Base-by-base conservation (phyloP, 1,140 invertebrate genomes). In the Polyergus mexicanus region DNA sequence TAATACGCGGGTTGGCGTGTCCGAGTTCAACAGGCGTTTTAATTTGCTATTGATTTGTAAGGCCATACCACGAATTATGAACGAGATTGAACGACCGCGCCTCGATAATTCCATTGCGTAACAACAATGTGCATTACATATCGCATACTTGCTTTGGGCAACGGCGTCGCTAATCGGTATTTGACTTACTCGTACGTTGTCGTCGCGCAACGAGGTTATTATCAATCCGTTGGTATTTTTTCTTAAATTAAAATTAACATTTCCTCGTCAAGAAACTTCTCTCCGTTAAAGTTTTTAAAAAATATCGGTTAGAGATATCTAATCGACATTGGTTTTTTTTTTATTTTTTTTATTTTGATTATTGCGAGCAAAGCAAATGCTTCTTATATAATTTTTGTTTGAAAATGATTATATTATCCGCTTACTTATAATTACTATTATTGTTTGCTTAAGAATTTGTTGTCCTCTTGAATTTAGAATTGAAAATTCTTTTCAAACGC, bases 31-130 rank as follows among this genome's bases (percentile, higher is more conserved):
- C 77, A 72, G 56, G 77, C 86, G 83, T 88, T 90, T 90, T 90
- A 90, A 90, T 90, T 88, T 89, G 78, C 63, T 68, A 84, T 65
- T 77, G 84, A 90, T 90, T 74, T 54, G 35, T 87, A 86, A 66
- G 54, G 74, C 41, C 71, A 28, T 35, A 80, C 47, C 38, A 60
- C n/a, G 74, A 47, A 76, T 90, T 80, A 60, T 69, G 66, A 16
- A 8, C 41, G 38, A 77, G 44, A 74, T 80, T 51, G 38, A 38
- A n/a, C n/a, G n/a, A 68, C 41, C 47, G 68, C 41, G 10, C 7
- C 11, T 58, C 28, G 41, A 66, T 51, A 32, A 71, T 87, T 51
- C 76, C 68, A 69, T 38, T 60, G 85, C 25, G 41, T 41, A 60
- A 60, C 44, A 22, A 56, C 74, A 60, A 60, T 66, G 63, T 58